Base-by-base conservation (phyloP, 2,113 vertebrate species). In the Smithornis capensis region DNA sequence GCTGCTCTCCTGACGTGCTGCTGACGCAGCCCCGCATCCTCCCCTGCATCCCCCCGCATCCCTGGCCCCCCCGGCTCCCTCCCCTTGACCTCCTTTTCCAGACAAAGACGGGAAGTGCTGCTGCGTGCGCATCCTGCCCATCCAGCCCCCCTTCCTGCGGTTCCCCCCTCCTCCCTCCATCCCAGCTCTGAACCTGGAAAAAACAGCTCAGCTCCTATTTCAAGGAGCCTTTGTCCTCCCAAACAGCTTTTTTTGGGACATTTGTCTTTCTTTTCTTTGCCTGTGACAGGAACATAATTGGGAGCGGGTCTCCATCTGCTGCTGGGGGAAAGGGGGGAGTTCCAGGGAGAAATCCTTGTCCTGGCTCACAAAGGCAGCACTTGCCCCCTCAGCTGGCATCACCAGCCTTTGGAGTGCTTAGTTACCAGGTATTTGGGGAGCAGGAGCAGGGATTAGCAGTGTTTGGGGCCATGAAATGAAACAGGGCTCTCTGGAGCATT, bases 81-180 rank as follows among this genome's bases (percentile, higher is more conserved):
- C 96, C 96, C 94, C 97, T 94, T 95, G 94, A 96, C 95, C 96
- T 97, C 82, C 95, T 94, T 97, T 97, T 63, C 29, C 97, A 95
- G 97, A 98, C 98, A 98, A 98, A 98, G 97, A 94, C 38, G 78
- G 96, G 97, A 97, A 96, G 94, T 70, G 79, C 79, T 29, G 71
- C 95, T 84, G 97, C 95, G 97, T 79, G 31, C 96, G 97, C 96
- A 97, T 79, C 96, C 80, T 92, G 71, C 95, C 76, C 93, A 86
- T 37, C 42, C 25, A 7, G 16, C 44, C 38, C 11, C 50, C 37
- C 31, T 22, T 44, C 40, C 1, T 40, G 23, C 45, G 29, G 2
- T 21, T 10, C 64, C 38, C 31, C 44, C 33, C 74, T n/a, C 56
- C 49, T 28, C 19, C 22, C 16, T 55, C 53, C 24, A 21, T 23